A percentile compares a stretch with the other conserved stretches of the same genome.
Evolutionary conservation across 2,888 invertebrate species (phyloP).

Genomic region (Carpatolechia fugitivella): DNA sequence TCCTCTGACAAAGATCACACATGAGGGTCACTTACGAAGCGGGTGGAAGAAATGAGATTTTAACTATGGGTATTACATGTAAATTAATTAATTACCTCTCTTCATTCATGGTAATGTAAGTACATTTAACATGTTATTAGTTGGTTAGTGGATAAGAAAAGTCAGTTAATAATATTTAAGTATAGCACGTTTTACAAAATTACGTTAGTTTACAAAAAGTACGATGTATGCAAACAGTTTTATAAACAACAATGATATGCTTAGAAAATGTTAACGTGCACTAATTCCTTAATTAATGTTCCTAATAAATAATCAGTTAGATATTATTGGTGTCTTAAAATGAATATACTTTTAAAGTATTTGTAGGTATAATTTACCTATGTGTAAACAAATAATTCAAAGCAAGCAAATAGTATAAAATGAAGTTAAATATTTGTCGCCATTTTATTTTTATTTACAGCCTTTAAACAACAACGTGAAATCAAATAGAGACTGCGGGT

Average conservation of each 20-base stretch:
- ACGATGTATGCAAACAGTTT: too few species aligned
- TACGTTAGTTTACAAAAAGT: neutral
- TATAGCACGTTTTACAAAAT: neutral
- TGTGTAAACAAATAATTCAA: too few species aligned
- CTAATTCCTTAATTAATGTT: too few species aligned
- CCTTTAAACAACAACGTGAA: slow-evolving; percentile 19
- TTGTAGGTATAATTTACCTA: too few species aligned
- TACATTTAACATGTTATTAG: slow-evolving; percentile 29
- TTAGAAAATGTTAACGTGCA: too few species aligned
- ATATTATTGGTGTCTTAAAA: too few species aligned
- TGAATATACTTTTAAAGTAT: too few species aligned
- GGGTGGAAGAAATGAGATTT: slow-evolving; percentile 63
- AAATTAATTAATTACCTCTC: slow-evolving; percentile 70
- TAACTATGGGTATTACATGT: slow-evolving; percentile 67
- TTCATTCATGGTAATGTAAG: slow-evolving; percentile 31
- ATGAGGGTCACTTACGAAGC: slow-evolving; percentile 46
- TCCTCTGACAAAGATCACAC: slow-evolving; percentile 22
- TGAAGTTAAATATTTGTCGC: too few species aligned
- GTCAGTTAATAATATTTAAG: neutral
- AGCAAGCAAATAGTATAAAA: too few species aligned
- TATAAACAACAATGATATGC: too few species aligned
- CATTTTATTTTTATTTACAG: neutral
- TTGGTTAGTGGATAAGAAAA: slow-evolving; percentile 17
- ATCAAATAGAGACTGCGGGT: slow-evolving; percentile 11
- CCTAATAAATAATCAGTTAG: too few species aligned